A percentile compares a stretch with the other conserved stretches of the same genome.
Evolutionary conservation across 2,888 invertebrate species (phyloP).

Genomic region (Synanthedon tipuliformis): DNA sequence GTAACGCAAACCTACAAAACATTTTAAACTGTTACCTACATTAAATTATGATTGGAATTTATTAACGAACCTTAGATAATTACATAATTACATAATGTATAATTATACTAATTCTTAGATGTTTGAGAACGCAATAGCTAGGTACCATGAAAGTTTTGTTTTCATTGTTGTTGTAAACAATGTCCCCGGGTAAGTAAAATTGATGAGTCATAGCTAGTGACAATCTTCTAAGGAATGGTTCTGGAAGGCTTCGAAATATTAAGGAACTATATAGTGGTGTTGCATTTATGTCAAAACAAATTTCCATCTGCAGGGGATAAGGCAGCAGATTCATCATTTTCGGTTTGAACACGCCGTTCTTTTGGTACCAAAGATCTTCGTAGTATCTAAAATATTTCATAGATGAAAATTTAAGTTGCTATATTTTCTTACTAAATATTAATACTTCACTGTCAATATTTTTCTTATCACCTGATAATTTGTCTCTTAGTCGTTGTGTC

Average conservation of each 20-base stretch:
- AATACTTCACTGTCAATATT: not conserved
- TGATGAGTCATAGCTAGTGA: conserved; percentile 64
- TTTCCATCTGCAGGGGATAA: conserved; percentile 61
- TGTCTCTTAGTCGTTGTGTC: conserved; percentile 42
- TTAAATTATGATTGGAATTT: not conserved
- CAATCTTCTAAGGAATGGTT: conserved; percentile 62
- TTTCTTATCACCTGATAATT: conserved; percentile 40
- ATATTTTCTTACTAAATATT: not conserved
- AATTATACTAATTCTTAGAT: too few species aligned
- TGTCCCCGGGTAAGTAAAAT: conserved; percentile 64
- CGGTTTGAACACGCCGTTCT: conserved; percentile 59
- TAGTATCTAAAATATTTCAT: conserved; percentile 42
- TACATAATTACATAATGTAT: too few species aligned
- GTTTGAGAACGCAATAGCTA: too few species aligned
- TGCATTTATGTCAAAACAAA: conserved; percentile 63
- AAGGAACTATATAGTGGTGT: conserved; percentile 61
- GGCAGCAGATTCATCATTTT: conserved; percentile 51
- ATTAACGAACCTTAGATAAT: not conserved
- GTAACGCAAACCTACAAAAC: conserved; percentile 55
- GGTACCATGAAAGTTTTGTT: conserved; percentile 62
- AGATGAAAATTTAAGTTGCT: not conserved
- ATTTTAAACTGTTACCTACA: conserved; percentile 1
- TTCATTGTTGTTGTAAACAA: conserved; percentile 60
- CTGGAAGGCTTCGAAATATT: conserved; percentile 62
- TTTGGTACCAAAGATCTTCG: conserved; percentile 64